A percentile compares a stretch with the other conserved stretches of the same genome.
Conservation (phyloP, 2,113 vertebrate genomes). For the Anas platyrhynchos region DNA sequence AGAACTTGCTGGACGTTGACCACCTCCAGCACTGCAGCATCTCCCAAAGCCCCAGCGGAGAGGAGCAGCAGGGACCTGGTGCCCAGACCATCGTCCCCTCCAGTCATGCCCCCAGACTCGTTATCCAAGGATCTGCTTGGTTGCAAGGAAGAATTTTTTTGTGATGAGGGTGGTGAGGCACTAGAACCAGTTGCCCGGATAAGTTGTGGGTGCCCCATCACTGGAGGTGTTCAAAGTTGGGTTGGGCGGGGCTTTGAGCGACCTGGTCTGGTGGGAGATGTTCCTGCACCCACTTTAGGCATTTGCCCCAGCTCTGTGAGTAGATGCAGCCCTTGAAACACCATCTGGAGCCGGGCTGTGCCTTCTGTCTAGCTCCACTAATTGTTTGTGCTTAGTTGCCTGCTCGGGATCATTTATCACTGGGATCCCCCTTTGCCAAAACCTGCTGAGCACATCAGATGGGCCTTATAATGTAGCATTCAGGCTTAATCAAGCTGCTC, state of each 20-base stretch:
- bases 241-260: neutral
- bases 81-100: neutral
- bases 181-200: neutral
- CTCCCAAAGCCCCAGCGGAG: neutral
- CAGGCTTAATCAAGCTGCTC: neutral
- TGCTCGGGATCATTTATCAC: neutral
- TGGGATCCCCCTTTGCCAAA: constrained; percentile 5
- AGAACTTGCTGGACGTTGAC: neutral
- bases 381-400: constrained; percentile 19
- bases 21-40: neutral
- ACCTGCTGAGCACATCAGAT: neutral
- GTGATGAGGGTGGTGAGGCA: neutral
- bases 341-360: neutral
- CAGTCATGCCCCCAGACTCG: neutral
- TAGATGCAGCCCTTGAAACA: neutral
- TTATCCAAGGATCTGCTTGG: neutral
- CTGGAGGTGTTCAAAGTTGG: neutral
- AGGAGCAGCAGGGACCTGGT: neutral
- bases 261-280: neutral
- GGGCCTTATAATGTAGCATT: neutral
- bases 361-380: neutral
- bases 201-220: neutral
- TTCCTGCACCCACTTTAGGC: neutral
- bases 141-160: neutral
- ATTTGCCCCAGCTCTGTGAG: neutral